phyloP scores from a whole-genome alignment of 2,797 vertebrate genomes.

The Enteromius fasciolatus region DNA sequence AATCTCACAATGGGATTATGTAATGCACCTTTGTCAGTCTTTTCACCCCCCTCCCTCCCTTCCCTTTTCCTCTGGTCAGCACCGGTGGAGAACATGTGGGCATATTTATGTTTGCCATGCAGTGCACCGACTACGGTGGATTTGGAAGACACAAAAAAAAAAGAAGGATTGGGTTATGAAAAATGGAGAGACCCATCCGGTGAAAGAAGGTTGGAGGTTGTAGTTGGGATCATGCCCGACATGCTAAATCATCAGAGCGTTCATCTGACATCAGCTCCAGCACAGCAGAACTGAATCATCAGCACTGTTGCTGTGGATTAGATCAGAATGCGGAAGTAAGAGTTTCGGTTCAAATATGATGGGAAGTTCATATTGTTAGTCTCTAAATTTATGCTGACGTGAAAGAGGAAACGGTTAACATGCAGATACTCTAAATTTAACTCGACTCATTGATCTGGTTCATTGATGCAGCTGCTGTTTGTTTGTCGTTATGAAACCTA shows the following conservation, averaged over 20 bases:
- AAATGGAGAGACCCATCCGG: neutral
- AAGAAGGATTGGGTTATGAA: neutral
- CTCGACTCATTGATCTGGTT: neutral
- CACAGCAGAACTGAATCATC: conserved; percentile 21
- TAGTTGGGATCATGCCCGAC: neutral
- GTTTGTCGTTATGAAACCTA: neutral
- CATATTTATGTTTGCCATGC: conserved; percentile 5
- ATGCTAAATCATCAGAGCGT: conserved; percentile 4
- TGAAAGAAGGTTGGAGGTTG: neutral
- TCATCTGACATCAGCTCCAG: conserved; percentile 12
- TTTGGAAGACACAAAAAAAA: neutral
- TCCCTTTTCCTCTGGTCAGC: conserved; percentile 38
- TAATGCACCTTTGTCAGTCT: conserved; percentile 72
- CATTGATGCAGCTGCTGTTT: neutral
- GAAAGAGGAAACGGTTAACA: conserved; percentile 4
- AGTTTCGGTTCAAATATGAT: conserved; percentile 29
- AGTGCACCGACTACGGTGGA: neutral
- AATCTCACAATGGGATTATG: conserved; percentile 81
- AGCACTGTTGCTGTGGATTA: conserved; percentile 7
- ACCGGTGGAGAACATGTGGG: conserved; percentile 32
- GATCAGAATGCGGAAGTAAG: conserved; percentile 35
- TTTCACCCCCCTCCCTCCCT: neutral
- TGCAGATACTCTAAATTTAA: conserved; percentile 8
- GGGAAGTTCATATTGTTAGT: conserved; percentile 38
- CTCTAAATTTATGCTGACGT: neutral